Base-by-base conservation (phyloP, 1,140 invertebrate species). In the Megathymus violae region DNA sequence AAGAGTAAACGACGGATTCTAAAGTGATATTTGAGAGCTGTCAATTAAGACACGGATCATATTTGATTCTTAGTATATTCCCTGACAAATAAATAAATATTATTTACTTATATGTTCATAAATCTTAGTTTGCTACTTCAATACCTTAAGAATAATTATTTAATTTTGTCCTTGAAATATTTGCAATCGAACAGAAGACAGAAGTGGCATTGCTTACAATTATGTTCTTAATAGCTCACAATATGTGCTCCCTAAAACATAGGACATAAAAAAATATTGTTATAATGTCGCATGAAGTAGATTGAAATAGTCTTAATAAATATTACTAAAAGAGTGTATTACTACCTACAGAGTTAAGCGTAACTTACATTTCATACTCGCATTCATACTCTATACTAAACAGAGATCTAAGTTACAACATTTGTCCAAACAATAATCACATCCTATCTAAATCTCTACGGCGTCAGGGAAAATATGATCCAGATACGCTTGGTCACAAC, bases 391-490 rank as follows among this genome's bases (percentile, higher is more conserved):
- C 67, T 61, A 70, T 46, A 76, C 76, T 83, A 83, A 72, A 59
- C 13, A 44, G 77, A 83, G 79, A 85, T 85, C 78, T 76, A 73
- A 51, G 17, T 68, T 71, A 48, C 54, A 63, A 54, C 51, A 38
- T 43, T 51, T 47, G 43, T 59, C 40, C 52, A 69, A 52, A 66
- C 27, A 46, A 41, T 59, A 22, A 40, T 43, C 65, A 66, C 61
- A 60, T 43, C 36, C 22, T 44, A 54, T 64, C 80, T 79, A 92
- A 67, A 92, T 85, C 82, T 92, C 91, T 54, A 91, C 82, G 61
- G 91, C 89, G 56, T 89, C 88, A 19, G 91, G 91, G 71, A 92
- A 92, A 50, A 92, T 73, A 64, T 92, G 91, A 70, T 92, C 82
- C 46, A 92, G 76, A 68, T 91, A 92, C 43, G 83, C 82, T 69